Base-by-base conservation (phyloP, 1,140 invertebrate species). In the Lepidurus arcticus region DNA sequence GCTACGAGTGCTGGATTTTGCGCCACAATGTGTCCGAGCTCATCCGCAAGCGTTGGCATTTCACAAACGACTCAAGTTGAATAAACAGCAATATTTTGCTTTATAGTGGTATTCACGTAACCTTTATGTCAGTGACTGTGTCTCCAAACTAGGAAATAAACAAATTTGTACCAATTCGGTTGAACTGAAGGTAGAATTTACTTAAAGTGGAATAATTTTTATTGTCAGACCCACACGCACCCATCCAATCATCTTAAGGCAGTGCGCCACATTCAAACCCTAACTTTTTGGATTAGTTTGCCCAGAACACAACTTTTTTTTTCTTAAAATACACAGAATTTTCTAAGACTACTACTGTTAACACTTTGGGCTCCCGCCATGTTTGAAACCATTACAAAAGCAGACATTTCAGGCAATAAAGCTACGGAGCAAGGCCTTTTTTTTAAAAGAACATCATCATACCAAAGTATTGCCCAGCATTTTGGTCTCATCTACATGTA, bases 1-100 rank as follows among this genome's bases (percentile, higher is more conserved):
- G 16, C 86, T 98, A 44, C 86, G 94, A 81, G 91, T 98, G 74
- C 85, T 97, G 77, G 94, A 97, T 85, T 98, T 98, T 86, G 90
- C 92, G 84, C 86, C 89, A 7, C 88, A 90, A 74, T 93, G 95
- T 87, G 93, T 98, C 16, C 94, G 93, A 89, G 95, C 95, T 43
- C 92, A 97, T 86, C 88, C 92, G 0, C 90, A 90, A 83, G 96
- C 98, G 4, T 84, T 97, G 44, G 88, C 90, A 82, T 98, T 96
- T 86, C 97, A 98, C 83, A 90, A 89, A 81, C 88, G 85, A 79
- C 90, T 93, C 9, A 45, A 45, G 11, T 44, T 34, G 16, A 47
- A 76, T 76, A 65, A 65, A 16, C 53, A 65, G 53, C 16, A 65
- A 16, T 65, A n/a, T 65, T 65, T 65, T 21, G 53, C 53, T 11